Base-by-base conservation (phyloP, 2,797 vertebrate genomes). In the Notolepis coatsorum region DNA sequence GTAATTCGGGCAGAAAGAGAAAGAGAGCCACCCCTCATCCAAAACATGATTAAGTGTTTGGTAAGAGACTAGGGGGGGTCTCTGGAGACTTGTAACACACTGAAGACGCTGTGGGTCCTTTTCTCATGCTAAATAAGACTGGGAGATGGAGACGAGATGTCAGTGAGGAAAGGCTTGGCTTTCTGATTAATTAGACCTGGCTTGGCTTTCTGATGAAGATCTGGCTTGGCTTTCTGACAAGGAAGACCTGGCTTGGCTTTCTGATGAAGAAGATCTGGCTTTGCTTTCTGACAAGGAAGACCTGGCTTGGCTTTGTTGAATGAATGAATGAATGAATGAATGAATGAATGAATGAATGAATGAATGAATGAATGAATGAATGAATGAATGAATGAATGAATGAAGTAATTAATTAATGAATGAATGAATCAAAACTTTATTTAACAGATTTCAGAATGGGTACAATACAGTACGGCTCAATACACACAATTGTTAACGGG, bases 71-170 rank as follows among this genome's bases (percentile, higher is more conserved):
- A 65, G 72, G 73, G 69, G 70, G 41, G 67, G 74, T 50, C 82
- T 81, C 42, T 4, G 33, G 78, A 86, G 86, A 84, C 54, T 84
- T 74, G 79, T 69, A 79, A 84, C 58, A 63, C 62, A 45, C 12
- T 49, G 47, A 82, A 86, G 79, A 84, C 43, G 66, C 66, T 18
- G 18, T 21, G 5, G 42, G 23, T 59, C 83, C 62, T 85, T 18
- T 91, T 91, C 81, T 85, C 56, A 92, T 89, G 89, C 60, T 83
- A 89, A 92, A 77, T 84, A 82, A 77, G 80, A 61, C 58, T 30
- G 72, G 74, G 77, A 64, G 70, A 60, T 33, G 49, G 37, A 33
- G 62, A 71, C 1, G 28, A 9, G 60, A 79, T 17, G 75, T 85
- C 84, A 85, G 88, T 86, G 71, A 2, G 73, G 62, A 61, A 81